Evolutionary conservation across 2,888 invertebrate genomes (phyloP).

Genomic region (Drosophila rubida): DNA sequence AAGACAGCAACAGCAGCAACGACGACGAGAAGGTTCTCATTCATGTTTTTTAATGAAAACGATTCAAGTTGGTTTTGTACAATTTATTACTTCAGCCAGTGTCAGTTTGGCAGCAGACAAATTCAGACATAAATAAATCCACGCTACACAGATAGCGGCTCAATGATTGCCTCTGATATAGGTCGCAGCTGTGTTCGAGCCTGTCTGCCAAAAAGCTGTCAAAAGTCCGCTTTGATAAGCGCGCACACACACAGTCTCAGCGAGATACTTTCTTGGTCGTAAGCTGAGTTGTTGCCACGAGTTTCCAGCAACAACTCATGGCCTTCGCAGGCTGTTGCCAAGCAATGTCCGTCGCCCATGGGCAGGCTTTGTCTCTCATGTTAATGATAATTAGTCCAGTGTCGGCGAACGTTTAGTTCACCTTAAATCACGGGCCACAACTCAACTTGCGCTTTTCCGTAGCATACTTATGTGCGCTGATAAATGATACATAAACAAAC

Average conservation of each 20-base stretch:
- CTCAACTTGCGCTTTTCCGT: constrained; percentile 26
- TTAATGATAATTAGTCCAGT: constrained; percentile 33
- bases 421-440: constrained; percentile 25
- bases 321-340: constrained; percentile 3
- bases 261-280: not conserved
- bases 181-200: constrained; percentile 25
- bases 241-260: constrained; percentile 28
- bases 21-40: constrained; percentile 24
- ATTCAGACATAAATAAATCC: constrained; percentile 61
- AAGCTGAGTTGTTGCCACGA: constrained; percentile 34
- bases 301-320: constrained; percentile 14
- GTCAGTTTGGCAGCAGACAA: constrained; percentile 46
- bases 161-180: constrained; percentile 40
- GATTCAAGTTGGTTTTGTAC: constrained; percentile 50
- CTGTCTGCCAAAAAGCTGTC: constrained; percentile 65
- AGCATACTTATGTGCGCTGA: constrained; percentile 55
- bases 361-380: not conserved
- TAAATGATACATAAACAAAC: constrained; percentile 48
- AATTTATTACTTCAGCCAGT: constrained; percentile 59
- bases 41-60: constrained; percentile 71
- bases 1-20: constrained; percentile 25
- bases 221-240: constrained; percentile 67
- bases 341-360: constrained; percentile 7
- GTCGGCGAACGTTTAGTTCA: constrained; percentile 22
- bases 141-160: constrained; percentile 46